Conservation (phyloP, 2,113 vertebrate species). For the Sinocyclocheilus grahami region DNA sequence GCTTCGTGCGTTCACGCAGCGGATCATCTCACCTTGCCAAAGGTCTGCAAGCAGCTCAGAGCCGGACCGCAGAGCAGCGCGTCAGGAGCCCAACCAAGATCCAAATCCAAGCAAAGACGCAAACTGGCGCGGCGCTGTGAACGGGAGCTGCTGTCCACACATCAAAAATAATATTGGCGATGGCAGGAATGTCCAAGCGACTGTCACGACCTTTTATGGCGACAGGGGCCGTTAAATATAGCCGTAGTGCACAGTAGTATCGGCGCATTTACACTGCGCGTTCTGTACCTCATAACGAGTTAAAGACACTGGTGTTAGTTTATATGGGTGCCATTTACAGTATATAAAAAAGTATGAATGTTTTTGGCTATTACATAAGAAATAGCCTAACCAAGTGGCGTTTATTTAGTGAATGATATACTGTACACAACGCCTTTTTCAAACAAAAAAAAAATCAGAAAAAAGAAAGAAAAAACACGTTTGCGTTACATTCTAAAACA, state of each 20-base stretch:
- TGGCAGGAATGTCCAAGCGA: conserved; percentile 86
- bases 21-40: conserved; percentile 74
- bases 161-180: conserved; percentile 95
- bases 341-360: too few species aligned
- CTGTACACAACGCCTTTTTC: too few species aligned
- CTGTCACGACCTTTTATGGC: conserved; percentile 95
- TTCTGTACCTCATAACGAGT: too few species aligned
- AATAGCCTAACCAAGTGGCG: too few species aligned
- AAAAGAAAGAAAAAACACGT: too few species aligned
- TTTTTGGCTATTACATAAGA: too few species aligned
- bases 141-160: conserved; percentile 78
- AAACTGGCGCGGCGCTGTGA: conserved; percentile 70
- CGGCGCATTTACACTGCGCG: background rate
- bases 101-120: conserved; percentile 74
- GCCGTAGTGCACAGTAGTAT: conserved; percentile 68
- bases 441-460: too few species aligned
- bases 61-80: conserved; percentile 58
- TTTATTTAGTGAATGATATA: too few species aligned
- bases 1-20: too few species aligned
- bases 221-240: conserved; percentile 90
- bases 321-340: too few species aligned
- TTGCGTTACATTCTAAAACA: too few species aligned
- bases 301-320: too few species aligned
- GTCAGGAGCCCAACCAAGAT: conserved; percentile 61
- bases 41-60: conserved; percentile 44